Evolutionary conservation across 35 echinoderm and acorn worm species (phyloP), one percentile per base, ranked within the genome.

Genomic region (Lytechinus variegatus): DNA sequence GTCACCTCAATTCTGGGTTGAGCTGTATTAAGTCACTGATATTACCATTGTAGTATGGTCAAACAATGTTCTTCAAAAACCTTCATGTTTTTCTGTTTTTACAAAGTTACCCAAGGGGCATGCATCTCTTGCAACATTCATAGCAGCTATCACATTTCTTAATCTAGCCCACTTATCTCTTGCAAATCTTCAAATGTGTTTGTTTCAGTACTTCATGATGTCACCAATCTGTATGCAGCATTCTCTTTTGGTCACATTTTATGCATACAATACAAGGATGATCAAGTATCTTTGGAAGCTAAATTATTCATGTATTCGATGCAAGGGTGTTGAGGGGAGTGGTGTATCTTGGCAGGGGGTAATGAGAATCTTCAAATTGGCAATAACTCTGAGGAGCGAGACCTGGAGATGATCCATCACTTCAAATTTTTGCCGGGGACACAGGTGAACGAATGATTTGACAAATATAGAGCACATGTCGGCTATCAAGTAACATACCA

Each of bases 401-500:
- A 79, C 28, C 88, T 10, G 88, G 29, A 90, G 29, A 90, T 90
- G 88, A 90, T 90, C 88, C 52, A 90, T 90, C 88, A 90, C 28
- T 14, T 90, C 11, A 21, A 90, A 90, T 90, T 90, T 88, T 79
- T 79, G 66, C 88, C 8, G n/a, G 29, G 52, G 88, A 44, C 88
- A 90, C 88, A 90, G 88, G 88, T 90, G 88, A 90, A 54, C 11
- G 88, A 54, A 90, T 90, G 88, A 90, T 90, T 90, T 90, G 88
- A 90, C 88, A 90, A 44, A 90, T 90, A 54, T 90, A 90, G 88
- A 90, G 88, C 88, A 52, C 29, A 90, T 54, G 52, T 52, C 88
- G 52, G 52, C 28, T 90, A 90, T 90, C 88, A 28, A 90, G 88
- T 90, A 90, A 54, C 88, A 90, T 90, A 52, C 66, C 88, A 90